phyloP scores from a whole-genome alignment of 2,888 invertebrate genomes.

The Serrognathus titanus region DNA sequence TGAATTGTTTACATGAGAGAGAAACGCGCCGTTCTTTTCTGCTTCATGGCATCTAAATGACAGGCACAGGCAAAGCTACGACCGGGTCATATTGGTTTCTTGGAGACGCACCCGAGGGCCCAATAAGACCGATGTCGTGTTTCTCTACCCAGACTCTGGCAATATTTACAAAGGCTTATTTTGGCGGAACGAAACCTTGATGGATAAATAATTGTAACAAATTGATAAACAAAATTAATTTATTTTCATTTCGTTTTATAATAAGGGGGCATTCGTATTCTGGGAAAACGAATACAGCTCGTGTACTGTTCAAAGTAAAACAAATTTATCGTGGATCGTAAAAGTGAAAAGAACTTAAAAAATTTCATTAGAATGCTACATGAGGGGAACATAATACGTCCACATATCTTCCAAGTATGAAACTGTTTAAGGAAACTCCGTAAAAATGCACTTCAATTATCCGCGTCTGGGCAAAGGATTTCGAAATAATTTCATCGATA shows the following conservation, averaged over 20 bases:
- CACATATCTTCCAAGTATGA: not conserved
- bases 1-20: not conserved
- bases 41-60: conserved; percentile 18
- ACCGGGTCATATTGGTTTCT: conserved; percentile 28
- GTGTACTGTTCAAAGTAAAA: too few species aligned
- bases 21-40: conserved; percentile 1
- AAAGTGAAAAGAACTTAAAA: not conserved
- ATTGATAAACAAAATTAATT: too few species aligned
- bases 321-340: too few species aligned
- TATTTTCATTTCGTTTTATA: too few species aligned
- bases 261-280: too few species aligned
- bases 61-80: conserved; percentile 21
- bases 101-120: conserved; percentile 27
- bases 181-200: not conserved
- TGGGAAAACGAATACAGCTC: too few species aligned
- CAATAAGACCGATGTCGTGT: conserved; percentile 24
- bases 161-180: conserved; percentile 26
- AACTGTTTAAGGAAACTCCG: not conserved
- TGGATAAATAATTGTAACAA: not conserved
- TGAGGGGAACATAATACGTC: not conserved
- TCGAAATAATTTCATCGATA: not conserved
- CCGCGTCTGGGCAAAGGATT: not conserved
- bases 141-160: conserved; percentile 22
- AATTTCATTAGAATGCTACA: not conserved
- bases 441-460: conserved; percentile 8